A percentile compares a stretch with the other conserved stretches of the same genome.
Evolutionary conservation across 2,888 invertebrate genomes (phyloP).

Genomic region (Cyclophora punctaria): DNA sequence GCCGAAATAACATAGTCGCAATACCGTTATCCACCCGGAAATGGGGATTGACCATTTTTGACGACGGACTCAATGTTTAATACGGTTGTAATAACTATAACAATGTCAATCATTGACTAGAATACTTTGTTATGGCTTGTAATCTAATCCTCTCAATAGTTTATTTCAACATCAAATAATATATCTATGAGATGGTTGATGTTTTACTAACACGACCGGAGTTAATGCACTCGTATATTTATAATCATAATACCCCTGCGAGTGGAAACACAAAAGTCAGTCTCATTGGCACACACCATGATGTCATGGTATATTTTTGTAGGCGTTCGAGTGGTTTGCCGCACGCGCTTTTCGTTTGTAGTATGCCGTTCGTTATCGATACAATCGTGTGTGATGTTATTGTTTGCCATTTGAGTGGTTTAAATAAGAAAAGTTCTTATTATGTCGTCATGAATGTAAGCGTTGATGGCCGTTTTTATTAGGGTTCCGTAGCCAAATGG

Average conservation of each 20-base stretch:
- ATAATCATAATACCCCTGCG: slow-evolving; percentile 43
- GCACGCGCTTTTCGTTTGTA: slow-evolving; percentile 55
- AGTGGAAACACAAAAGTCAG: slow-evolving; percentile 25
- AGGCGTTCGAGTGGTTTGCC: slow-evolving; percentile 28
- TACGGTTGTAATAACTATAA: slow-evolving; percentile 14
- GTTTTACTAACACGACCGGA: slow-evolving; percentile 36
- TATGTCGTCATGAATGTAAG: background rate
- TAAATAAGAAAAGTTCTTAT: slow-evolving; percentile 11
- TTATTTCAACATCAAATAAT: slow-evolving; percentile 17
- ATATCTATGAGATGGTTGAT: too few species aligned
- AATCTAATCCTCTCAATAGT: slow-evolving; percentile 15
- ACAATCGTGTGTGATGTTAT: slow-evolving; percentile 31
- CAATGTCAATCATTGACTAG: slow-evolving; percentile 14
- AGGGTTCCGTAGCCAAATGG: too few species aligned
- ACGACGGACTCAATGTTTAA: slow-evolving; percentile 21
- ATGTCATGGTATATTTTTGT: slow-evolving; percentile 73
- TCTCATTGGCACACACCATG: slow-evolving; percentile 66
- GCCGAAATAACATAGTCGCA: slow-evolving; percentile 31
- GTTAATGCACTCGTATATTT: slow-evolving; percentile 61
- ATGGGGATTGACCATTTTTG: slow-evolving; percentile 36
- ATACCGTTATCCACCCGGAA: slow-evolving; percentile 44
- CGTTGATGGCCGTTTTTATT: too few species aligned
- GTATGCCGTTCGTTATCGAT: slow-evolving; percentile 48
- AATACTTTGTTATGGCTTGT: slow-evolving; percentile 17
- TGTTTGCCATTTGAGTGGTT: slow-evolving; percentile 9